These are phyloP conservation scores for Danionella dracula DNA, from an alignment of 2,797 vertebrate species.

Conservation along the genomic window DNA sequence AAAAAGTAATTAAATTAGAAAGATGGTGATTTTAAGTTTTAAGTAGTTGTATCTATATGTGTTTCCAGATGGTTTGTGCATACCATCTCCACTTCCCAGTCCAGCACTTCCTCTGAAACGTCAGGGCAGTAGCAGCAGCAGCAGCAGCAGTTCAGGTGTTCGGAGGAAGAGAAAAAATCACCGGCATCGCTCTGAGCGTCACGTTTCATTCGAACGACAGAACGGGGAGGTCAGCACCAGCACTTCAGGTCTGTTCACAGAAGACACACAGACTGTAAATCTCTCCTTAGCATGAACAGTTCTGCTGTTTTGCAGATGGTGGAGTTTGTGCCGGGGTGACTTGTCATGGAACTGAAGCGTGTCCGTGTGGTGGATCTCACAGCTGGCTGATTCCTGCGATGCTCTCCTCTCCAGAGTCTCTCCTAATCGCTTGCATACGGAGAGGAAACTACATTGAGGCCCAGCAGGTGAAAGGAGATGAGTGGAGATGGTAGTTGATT, in stretches of 20 bases:
- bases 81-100: constrained; percentile 29
- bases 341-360: constrained; percentile 51
- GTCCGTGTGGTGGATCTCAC: constrained; percentile 59
- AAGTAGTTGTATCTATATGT: neutral
- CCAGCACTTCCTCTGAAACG: constrained; percentile 49
- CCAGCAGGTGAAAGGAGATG: constrained; percentile 82
- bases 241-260: constrained; percentile 73
- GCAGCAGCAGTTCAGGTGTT: constrained; percentile 42
- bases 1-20: too few relatives aligned
- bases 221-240: constrained; percentile 82
- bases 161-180: constrained; percentile 58
- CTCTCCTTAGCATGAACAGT: neutral
- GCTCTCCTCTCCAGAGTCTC: constrained; percentile 89
- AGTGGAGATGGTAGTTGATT: too few relatives aligned
- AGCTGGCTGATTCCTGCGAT: constrained; percentile 86
- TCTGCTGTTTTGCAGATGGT: constrained; percentile 68
- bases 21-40: too few relatives aligned
- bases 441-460: constrained; percentile 88
- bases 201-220: constrained; percentile 67
- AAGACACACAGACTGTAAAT: neutral
- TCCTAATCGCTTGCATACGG: constrained; percentile 89
- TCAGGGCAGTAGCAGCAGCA: constrained; percentile 52
- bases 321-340: constrained; percentile 55
- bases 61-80: constrained; percentile 11
- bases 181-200: constrained; percentile 52